Evolutionary conservation across 92 coral and sea anemone species (phyloP).

Genomic region (Epizoanthus ramosus): DNA sequence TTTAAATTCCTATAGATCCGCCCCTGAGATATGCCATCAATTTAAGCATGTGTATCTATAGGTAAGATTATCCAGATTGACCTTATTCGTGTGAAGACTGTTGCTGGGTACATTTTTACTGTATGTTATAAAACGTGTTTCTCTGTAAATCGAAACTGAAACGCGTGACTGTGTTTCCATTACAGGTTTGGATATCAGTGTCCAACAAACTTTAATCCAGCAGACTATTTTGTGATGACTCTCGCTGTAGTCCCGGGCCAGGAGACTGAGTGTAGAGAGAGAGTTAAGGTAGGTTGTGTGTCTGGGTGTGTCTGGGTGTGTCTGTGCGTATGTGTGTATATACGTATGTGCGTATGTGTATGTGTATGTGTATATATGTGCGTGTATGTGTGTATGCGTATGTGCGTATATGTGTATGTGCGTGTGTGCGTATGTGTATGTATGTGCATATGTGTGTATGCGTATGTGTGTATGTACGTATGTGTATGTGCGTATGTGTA

Average conservation of each 20-base stretch:
- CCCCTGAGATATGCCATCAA: no score
- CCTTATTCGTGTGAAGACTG: no score
- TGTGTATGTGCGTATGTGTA: background rate
- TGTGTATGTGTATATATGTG: background rate
- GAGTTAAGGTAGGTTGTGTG: conserved; percentile 57
- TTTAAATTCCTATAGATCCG: no score
- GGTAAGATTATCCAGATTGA: no score
- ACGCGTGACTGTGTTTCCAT: background rate
- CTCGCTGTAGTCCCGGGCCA: conserved; percentile 84
- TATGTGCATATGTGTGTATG: background rate
- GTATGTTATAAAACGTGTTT: no score
- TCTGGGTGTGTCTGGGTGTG: background rate
- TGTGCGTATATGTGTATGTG: background rate
- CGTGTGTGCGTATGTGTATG: no score
- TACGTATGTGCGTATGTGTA: background rate
- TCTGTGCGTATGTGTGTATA: no score
- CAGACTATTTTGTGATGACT: conserved; percentile 84
- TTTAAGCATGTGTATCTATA: no score
- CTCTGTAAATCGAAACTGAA: background rate
- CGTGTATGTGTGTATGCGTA: no score
- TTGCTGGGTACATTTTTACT: no score
- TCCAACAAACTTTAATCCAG: conserved; percentile 81
- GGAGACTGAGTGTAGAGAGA: conserved; percentile 55
- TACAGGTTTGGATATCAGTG: conserved; percentile 79
- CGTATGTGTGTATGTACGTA: background rate